Conservation (phyloP, 2,113 vertebrate species). For the Tauraco erythrolophus region DNA sequence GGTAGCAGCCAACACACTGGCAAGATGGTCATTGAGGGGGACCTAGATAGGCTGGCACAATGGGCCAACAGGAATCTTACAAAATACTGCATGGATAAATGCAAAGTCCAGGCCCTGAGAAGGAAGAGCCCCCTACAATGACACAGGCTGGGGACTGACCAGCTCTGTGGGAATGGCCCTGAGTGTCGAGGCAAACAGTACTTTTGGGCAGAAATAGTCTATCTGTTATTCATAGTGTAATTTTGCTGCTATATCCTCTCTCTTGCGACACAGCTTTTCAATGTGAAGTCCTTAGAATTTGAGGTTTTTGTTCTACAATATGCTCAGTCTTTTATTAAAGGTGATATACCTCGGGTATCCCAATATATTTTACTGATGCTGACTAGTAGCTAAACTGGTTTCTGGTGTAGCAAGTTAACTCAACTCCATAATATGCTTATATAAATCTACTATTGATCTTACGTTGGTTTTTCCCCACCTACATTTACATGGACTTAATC, state of each 20-base stretch:
- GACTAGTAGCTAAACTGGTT: neutral
- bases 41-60: neutral
- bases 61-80: neutral
- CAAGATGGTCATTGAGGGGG: neutral
- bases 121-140: neutral
- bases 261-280: neutral
- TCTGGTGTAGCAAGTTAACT: neutral
- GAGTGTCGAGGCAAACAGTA: neutral
- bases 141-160: neutral
- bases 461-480: neutral
- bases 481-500: neutral
- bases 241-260: neutral
- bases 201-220: neutral
- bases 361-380: neutral
- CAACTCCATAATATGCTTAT: neutral
- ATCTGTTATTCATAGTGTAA: neutral
- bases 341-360: neutral
- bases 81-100: neutral
- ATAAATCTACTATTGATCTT: neutral
- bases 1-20: neutral
- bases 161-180: neutral
- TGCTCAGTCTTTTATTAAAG: neutral
- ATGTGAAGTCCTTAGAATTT: neutral
- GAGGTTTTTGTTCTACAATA: neutral
- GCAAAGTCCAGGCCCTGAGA: neutral